phyloP scores from a whole-genome alignment of 2,797 vertebrate species.

The Chelon auratus region DNA sequence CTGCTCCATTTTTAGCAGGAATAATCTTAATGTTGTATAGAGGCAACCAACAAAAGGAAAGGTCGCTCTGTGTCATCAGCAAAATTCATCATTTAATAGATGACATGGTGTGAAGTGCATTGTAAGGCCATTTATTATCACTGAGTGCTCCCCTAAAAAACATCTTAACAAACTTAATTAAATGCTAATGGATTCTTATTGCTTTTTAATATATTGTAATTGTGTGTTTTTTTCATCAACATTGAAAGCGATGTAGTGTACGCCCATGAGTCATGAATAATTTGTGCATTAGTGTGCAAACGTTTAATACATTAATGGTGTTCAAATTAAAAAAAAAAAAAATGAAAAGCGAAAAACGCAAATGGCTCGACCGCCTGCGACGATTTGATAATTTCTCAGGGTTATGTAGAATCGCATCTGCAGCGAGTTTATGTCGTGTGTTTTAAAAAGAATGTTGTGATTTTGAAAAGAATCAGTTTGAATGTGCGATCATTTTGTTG shows the following conservation, averaged over 20 bases:
- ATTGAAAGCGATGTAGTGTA: not conserved
- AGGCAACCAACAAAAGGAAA: not conserved
- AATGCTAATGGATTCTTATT: slow-evolving; percentile 2
- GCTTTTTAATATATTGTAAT: slow-evolving; percentile 26
- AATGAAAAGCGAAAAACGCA: slow-evolving; percentile 1
- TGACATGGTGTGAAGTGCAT: not conserved
- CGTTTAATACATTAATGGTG: not conserved
- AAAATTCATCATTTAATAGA: not conserved
- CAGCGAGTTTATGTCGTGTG: not conserved
- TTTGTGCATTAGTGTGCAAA: not conserved
- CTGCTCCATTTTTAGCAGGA: not conserved
- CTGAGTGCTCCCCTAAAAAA: slow-evolving; percentile 3
- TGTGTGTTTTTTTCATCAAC: slow-evolving; percentile 4
- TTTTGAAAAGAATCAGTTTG: not conserved
- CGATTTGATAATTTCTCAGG: slow-evolving; percentile 13
- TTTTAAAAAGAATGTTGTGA: not conserved
- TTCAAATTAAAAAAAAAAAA: not conserved
- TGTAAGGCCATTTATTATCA: slow-evolving; percentile 4
- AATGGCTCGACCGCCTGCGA: not conserved
- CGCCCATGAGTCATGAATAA: slow-evolving; percentile 9
- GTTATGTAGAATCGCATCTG: slow-evolving; percentile 10
- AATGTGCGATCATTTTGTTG: not conserved
- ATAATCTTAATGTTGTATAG: not conserved
- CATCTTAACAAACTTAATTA: not conserved
- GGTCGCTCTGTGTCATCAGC: not conserved